Evolutionary conservation across 1,140 invertebrate genomes (phyloP).

Genomic region (Diuraphis noxia): DNA sequence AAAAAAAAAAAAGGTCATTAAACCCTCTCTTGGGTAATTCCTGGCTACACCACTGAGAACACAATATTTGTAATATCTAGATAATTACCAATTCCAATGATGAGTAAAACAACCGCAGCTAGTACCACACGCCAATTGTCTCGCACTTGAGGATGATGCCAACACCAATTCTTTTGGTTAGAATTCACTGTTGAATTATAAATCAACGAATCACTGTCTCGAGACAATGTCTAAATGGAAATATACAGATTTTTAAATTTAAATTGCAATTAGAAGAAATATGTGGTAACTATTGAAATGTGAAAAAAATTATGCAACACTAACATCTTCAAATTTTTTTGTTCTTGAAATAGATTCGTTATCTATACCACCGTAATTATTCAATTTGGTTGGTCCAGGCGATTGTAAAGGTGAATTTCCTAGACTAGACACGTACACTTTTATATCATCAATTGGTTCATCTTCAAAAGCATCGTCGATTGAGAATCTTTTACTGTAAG

Average conservation of each 20-base stretch:
- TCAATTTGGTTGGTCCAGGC: constrained; percentile 57
- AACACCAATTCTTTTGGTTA: constrained; percentile 67
- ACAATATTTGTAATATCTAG: neutral
- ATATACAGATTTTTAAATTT: neutral
- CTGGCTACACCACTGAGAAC: too few relatives aligned
- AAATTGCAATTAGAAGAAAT: neutral
- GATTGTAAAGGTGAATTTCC: constrained; percentile 63
- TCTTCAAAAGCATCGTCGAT: constrained; percentile 83
- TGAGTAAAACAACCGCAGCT: constrained; percentile 73
- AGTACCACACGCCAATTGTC: constrained; percentile 85
- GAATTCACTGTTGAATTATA: constrained; percentile 64
- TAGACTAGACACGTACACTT: constrained; percentile 74
- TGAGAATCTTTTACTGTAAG: constrained; percentile 69
- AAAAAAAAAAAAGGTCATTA: too few relatives aligned
- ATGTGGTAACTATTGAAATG: too few relatives aligned
- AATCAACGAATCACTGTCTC: constrained; percentile 79
- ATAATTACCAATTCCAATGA: constrained; percentile 72
- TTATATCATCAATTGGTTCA: constrained; percentile 70
- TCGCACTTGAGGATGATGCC: constrained; percentile 78
- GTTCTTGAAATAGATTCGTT: constrained; percentile 55
- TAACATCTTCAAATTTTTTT: constrained; percentile 58
- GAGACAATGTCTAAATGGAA: constrained; percentile 70
- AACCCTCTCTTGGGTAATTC: too few relatives aligned
- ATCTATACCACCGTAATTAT: constrained; percentile 55
- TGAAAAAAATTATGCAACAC: constrained; percentile 1